These are phyloP conservation scores for Coecobrya sp. DNA, from an alignment of 2,888 invertebrate species.

Conservation along the genomic window DNA sequence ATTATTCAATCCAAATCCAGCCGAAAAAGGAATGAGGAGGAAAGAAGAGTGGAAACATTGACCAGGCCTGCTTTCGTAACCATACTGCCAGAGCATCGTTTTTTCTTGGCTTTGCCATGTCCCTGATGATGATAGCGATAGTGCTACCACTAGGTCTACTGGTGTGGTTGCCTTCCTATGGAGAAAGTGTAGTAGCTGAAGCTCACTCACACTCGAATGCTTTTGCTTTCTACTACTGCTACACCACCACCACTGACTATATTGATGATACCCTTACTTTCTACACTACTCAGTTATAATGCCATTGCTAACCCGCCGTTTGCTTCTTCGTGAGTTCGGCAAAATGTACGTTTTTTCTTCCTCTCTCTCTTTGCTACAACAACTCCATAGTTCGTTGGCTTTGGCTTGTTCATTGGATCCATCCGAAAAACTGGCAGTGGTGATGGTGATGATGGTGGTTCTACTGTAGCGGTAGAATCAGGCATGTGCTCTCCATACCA, in stretches of 20 bases:
- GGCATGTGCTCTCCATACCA: conserved; percentile 40
- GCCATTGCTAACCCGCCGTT: background rate
- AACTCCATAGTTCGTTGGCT: conserved; percentile 55
- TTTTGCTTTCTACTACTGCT: conserved; percentile 36
- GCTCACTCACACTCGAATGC: conserved; percentile 67
- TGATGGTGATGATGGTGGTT: conserved; percentile 24
- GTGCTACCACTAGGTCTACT: background rate
- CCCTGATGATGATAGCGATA: conserved; percentile 37
- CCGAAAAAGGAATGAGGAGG: conserved; percentile 20
- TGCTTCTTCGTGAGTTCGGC: background rate
- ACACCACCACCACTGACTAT: conserved; percentile 43
- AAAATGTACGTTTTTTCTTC: conserved; percentile 15
- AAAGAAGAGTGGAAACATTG: conserved; percentile 36
- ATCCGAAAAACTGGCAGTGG: conserved; percentile 40
- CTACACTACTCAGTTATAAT: background rate
- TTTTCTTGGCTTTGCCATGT: conserved; percentile 24
- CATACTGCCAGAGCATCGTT: background rate
- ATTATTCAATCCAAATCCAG: conserved; percentile 48
- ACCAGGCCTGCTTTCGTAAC: background rate
- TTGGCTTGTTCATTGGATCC: conserved; percentile 51
- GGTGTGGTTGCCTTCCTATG: background rate
- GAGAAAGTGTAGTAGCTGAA: conserved; percentile 59
- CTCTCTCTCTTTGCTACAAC: conserved; percentile 18
- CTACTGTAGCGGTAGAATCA: background rate
- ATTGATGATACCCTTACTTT: conserved; percentile 54